Conservation (phyloP, 2,888 invertebrate genomes). For the Erannis defoliaria region DNA sequence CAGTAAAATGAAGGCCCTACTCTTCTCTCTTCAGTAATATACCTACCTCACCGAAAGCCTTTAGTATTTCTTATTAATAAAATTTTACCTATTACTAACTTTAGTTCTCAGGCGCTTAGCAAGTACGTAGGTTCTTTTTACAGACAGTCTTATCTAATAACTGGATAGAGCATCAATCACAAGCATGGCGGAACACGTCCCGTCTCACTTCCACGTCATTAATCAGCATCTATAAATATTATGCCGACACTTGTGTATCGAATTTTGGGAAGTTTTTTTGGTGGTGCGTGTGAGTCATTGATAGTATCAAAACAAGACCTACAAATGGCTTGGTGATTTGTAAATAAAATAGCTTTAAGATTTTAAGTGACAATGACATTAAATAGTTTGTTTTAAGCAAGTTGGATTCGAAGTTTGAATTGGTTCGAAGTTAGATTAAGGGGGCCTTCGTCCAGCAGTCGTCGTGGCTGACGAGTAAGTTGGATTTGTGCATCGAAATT, state of each 20-base stretch:
- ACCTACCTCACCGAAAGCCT: too few species aligned
- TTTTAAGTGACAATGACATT: neutral
- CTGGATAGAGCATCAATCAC: slow-evolving; percentile 78
- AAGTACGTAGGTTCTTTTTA: slow-evolving; percentile 30
- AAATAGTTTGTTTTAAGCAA: too few species aligned
- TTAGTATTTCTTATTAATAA: too few species aligned
- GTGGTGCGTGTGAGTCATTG: slow-evolving; percentile 10
- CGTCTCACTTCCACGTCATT: slow-evolving; percentile 79
- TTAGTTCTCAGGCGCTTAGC: neutral
- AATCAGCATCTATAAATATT: slow-evolving; percentile 85
- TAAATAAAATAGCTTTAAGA: neutral
- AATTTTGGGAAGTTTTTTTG: slow-evolving; percentile 55
- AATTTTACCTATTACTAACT: neutral
- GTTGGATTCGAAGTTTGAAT: too few species aligned
- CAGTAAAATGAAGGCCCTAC: too few species aligned
- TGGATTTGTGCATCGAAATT: too few species aligned
- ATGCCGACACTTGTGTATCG: slow-evolving; percentile 77
- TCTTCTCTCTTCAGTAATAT: too few species aligned
- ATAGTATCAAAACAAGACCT: slow-evolving; percentile 1
- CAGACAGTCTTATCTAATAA: slow-evolving; percentile 69
- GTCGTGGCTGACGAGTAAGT: too few species aligned
- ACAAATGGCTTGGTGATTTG: neutral
- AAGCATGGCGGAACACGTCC: slow-evolving; percentile 66
- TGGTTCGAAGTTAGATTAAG: too few species aligned
- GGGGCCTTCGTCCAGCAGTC: too few species aligned